Evolutionary conservation across 1,140 invertebrate species (phyloP).

Genomic region (Palaemon carinicauda): DNA sequence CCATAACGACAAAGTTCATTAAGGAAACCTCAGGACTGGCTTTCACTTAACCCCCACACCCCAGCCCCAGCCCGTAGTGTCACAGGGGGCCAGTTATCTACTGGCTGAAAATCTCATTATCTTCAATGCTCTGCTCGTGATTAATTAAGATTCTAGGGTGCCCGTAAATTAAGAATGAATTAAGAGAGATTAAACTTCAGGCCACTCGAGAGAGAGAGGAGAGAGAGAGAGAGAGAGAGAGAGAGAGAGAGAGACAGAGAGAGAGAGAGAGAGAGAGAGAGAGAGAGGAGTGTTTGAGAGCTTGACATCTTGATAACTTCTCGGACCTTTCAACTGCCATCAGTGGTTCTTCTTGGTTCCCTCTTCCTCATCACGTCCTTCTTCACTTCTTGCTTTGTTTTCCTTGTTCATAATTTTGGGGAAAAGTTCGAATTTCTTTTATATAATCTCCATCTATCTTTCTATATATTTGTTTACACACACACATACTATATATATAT

Average conservation of each 20-base stretch:
- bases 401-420: too few species aligned
- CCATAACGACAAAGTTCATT: background rate
- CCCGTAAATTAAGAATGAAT: conserved; percentile 44
- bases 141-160: conserved; percentile 46
- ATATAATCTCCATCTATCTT: too few species aligned
- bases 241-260: background rate
- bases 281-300: too few species aligned
- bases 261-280: background rate
- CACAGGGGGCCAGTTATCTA: conserved; percentile 14
- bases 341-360: too few species aligned
- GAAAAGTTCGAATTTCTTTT: too few species aligned
- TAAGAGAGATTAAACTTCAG: background rate
- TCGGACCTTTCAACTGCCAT: too few species aligned
- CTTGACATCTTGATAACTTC: too few species aligned
- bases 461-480: too few species aligned
- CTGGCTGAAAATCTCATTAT: conserved; percentile 35
- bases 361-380: too few species aligned
- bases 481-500: too few species aligned
- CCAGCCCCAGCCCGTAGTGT: background rate
- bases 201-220: background rate
- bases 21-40: background rate
- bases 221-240: background rate
- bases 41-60: background rate
- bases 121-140: conserved; percentile 37
- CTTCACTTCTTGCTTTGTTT: too few species aligned